Conservation (phyloP, 2,888 invertebrate genomes). For the Laspeyria flexula region DNA sequence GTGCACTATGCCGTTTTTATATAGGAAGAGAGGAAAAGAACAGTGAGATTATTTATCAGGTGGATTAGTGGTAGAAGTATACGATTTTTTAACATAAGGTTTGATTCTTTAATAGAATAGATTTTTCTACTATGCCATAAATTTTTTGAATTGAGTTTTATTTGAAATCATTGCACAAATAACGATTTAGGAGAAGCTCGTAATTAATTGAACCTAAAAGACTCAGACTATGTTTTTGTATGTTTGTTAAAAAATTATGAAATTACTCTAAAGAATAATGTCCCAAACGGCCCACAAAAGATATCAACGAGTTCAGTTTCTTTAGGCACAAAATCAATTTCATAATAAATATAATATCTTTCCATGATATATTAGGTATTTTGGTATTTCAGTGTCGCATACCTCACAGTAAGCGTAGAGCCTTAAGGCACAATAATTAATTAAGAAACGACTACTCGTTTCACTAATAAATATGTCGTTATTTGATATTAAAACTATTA, state of each 20-base stretch:
- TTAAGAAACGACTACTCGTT: slow-evolving; percentile 33
- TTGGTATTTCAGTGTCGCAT: neutral
- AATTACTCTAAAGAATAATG: neutral
- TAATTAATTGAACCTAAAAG: no score
- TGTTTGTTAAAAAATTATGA: neutral
- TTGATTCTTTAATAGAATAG: no score
- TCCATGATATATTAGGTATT: neutral
- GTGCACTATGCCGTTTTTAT: no score
- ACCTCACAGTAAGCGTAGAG: slow-evolving; percentile 2
- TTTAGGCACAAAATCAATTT: neutral
- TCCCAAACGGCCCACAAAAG: neutral
- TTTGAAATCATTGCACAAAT: no score
- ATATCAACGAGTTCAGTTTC: slow-evolving; percentile 10
- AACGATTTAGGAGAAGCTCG: no score
- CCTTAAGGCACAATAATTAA: slow-evolving; percentile 28
- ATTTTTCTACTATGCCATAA: no score
- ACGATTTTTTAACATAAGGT: no score
- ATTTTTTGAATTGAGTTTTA: no score
- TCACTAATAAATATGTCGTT: slow-evolving; percentile 47
- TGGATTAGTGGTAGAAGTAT: no score
- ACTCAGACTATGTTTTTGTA: no score
- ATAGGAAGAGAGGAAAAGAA: no score
- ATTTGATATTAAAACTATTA: slow-evolving; percentile 39
- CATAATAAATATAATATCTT: neutral
- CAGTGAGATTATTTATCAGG: no score